A percentile compares a stretch with the other conserved stretches of the same genome.
These are phyloP conservation scores for Pteria penguin DNA, from an alignment of 2,888 invertebrate species.

Conservation along the genomic window DNA sequence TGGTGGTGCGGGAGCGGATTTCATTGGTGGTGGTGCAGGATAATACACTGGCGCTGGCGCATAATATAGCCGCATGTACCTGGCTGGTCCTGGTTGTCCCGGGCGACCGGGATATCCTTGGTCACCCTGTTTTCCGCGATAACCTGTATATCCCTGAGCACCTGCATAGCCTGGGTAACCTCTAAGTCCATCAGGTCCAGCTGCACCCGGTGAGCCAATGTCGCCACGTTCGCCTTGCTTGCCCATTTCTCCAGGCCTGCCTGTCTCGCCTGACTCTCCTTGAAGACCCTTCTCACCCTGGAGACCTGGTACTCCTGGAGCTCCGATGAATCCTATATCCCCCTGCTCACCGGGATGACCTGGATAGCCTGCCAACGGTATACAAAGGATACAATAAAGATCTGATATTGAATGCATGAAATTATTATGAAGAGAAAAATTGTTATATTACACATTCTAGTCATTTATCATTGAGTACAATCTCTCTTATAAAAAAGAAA, in stretches of 20 bases:
- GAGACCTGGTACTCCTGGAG: not conserved
- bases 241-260: slow-evolving; percentile 12
- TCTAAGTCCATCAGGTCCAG: not conserved
- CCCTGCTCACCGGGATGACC: not conserved
- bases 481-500: no score
- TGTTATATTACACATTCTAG: no score
- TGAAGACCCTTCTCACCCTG: not conserved
- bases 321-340: not conserved
- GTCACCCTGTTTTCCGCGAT: not conserved
- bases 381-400: no score
- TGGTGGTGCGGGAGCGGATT: not conserved
- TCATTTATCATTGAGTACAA: no score
- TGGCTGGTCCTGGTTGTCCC: not conserved
- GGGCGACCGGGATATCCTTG: not conserved
- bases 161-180: not conserved
- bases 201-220: not conserved
- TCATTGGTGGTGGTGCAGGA: no score
- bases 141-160: not conserved
- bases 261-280: slow-evolving; percentile 43
- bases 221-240: not conserved
- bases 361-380: not conserved
- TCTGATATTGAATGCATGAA: no score
- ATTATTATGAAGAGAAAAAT: no score
- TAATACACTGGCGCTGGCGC: not conserved
- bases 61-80: not conserved